A percentile compares a stretch with the other conserved stretches of the same genome.
Conservation (phyloP, 2,888 invertebrate species). For the Sarcophaga variegata region DNA sequence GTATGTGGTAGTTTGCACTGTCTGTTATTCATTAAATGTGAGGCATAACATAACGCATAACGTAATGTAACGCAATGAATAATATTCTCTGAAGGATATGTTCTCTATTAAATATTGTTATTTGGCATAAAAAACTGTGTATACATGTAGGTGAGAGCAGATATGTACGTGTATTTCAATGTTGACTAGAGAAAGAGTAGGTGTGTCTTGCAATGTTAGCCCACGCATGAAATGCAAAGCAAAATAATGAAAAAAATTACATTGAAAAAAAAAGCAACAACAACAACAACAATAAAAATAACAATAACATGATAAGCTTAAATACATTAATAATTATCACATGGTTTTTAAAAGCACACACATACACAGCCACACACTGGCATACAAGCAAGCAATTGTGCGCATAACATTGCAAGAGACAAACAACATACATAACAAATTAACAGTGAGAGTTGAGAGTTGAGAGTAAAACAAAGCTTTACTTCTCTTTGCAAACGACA, state of each 20-base stretch:
- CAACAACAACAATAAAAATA: neutral
- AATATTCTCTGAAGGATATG: neutral
- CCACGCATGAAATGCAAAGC: constrained; percentile 52
- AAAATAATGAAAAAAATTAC: constrained; percentile 10
- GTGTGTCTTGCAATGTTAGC: constrained; percentile 67
- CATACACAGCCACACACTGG: neutral
- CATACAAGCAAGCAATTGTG: neutral
- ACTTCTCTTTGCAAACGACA: neutral
- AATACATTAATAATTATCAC: constrained; percentile 55
- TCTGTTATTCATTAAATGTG: neutral
- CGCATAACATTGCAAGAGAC: constrained; percentile 51
- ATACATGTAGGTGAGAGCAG: neutral
- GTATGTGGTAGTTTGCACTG: neutral
- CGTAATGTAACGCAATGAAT: neutral
- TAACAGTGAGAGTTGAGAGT: neutral
- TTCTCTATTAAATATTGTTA: neutral
- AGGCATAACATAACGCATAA: too few relatives aligned
- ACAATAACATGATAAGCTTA: constrained; percentile 28
- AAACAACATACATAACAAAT: neutral
- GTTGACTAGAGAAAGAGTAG: constrained; percentile 60
- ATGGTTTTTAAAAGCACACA: constrained; percentile 34
- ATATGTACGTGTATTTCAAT: neutral
- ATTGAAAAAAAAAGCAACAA: constrained; percentile 9
- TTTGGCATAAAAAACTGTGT: neutral
- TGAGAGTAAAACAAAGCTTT: constrained; percentile 1